Evolutionary conservation across 1,140 invertebrate genomes (phyloP), one percentile per base, ranked within the genome.

Genomic region (Branchinecta lynchi): DNA sequence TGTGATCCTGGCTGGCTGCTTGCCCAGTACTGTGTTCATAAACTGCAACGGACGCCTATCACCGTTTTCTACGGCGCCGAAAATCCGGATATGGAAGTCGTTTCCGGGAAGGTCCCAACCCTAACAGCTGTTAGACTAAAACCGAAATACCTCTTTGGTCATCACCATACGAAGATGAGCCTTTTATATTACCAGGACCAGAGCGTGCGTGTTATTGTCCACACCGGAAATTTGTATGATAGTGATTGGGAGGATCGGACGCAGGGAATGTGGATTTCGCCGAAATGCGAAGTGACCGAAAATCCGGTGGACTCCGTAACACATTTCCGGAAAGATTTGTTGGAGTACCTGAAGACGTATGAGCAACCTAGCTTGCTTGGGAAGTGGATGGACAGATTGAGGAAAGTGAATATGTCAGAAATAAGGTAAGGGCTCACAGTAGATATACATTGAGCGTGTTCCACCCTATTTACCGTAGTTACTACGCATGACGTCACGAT

Each of bases 91-190:
- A 76, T 86, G 70, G 75, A 77, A 51, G 76, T 77, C 32, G 79
- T 85, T 43, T 78, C 77, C 10, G 76, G 80, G 73, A 81, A 81
- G 72, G 84, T 82, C 73, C 79, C 82, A 0, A 86, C 87, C 74
- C 82, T 90, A 0, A 85, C 81, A 72, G 78, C 85, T 68, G 79
- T 89, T 73, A 80, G 84, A 76, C 80, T 95, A 8, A 80, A 86
- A 75, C 87, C 92, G 84, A 82, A 84, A 6, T 86, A 86, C 72
- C 82, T 85, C 0, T 96, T 88, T 81, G 91, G 92, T 43, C 89
- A 86, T 72, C 93, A 96, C 82, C 93, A 96, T 76, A 91, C 90
- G 1, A 96, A 96, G 82, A 87, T 97, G 84, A 92, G 92, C 81
- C 81, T 97, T 44, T 80, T 96, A 0, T 83, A 87, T 44, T 90